Evolutionary conservation across 2,888 invertebrate genomes (phyloP).

Genomic region (Agrilus mali): DNA sequence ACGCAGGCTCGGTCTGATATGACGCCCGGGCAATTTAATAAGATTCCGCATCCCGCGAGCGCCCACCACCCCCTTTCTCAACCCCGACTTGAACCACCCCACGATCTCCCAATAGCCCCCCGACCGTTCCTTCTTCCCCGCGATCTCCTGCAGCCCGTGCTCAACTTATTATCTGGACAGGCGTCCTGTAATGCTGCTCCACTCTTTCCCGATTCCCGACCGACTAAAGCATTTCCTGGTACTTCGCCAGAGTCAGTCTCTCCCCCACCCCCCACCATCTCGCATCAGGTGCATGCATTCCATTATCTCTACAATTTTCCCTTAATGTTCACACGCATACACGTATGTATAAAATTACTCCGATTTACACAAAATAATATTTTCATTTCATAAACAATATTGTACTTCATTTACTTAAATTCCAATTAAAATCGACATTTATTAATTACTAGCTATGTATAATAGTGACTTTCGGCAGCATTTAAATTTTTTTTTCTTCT

Average conservation of each 20-base stretch:
- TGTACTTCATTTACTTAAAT: no score
- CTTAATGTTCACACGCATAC: no score
- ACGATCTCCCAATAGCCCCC: slow-evolving; percentile 15
- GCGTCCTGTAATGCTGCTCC: slow-evolving; percentile 35
- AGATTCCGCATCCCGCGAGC: slow-evolving; percentile 36
- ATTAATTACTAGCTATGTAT: no score
- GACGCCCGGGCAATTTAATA: slow-evolving; percentile 49
- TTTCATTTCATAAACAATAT: no score
- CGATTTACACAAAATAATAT: no score
- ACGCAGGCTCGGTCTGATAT: slow-evolving; percentile 50
- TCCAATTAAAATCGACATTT: no score
- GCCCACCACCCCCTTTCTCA: slow-evolving; percentile 16
- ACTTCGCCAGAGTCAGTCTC: slow-evolving; percentile 17
- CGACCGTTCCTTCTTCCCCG: slow-evolving; percentile 8
- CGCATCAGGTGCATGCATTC: no score
- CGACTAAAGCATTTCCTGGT: slow-evolving; percentile 24
- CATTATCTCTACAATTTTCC: no score
- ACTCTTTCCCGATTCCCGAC: slow-evolving; percentile 13
- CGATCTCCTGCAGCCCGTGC: slow-evolving; percentile 6
- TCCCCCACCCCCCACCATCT: slow-evolving; percentile 8
- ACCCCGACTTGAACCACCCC: slow-evolving; percentile 14
- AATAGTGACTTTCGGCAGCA: no score
- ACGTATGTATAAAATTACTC: no score
- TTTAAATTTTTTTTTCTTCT: no score
- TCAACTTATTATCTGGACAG: slow-evolving; percentile 19